Percentiles rank a stretch among this genome's conserved stretches.
These are phyloP conservation scores for Melanostigma gelatinosum DNA, from an alignment of 2,113 vertebrate species.

Conservation along the genomic window DNA sequence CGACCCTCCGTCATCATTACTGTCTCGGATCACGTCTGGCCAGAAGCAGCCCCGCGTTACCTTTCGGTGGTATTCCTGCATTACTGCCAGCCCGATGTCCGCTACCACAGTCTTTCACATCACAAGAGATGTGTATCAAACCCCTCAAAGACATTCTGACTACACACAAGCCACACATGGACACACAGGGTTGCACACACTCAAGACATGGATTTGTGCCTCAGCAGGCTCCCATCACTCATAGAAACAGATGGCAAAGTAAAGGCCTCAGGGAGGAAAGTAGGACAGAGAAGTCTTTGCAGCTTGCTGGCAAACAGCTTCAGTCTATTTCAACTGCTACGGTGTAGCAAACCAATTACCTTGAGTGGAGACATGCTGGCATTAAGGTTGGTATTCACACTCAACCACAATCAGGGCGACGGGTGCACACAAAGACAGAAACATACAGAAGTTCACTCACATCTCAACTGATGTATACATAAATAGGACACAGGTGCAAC, in stretches of 20 bases:
- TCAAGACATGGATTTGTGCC: slow-evolving; percentile 48
- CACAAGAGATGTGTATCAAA: slow-evolving; percentile 41
- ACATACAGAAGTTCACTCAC: neutral
- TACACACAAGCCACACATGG: slow-evolving; percentile 39
- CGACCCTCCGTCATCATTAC: slow-evolving; percentile 44
- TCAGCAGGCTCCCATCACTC: slow-evolving; percentile 52
- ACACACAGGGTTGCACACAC: slow-evolving; percentile 4
- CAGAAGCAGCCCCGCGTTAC: slow-evolving; percentile 23
- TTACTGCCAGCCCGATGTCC: slow-evolving; percentile 59
- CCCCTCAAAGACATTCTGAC: slow-evolving; percentile 46
- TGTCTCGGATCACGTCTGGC: slow-evolving; percentile 44
- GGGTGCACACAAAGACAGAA: slow-evolving; percentile 1
- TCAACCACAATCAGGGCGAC: slow-evolving; percentile 1
- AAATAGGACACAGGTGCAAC: slow-evolving; percentile 21
- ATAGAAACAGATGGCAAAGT: slow-evolving; percentile 60
- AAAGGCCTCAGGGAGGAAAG: slow-evolving; percentile 47
- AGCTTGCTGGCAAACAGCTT: slow-evolving; percentile 42
- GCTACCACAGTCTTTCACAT: slow-evolving; percentile 34
- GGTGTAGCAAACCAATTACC: slow-evolving; percentile 50
- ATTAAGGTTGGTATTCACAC: slow-evolving; percentile 5
- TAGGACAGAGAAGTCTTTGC: slow-evolving; percentile 49
- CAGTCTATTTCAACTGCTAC: slow-evolving; percentile 43
- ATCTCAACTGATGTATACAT: neutral
- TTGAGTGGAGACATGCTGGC: slow-evolving; percentile 23
- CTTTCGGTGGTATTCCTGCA: slow-evolving; percentile 15